Conservation (phyloP, 2,797 vertebrate genomes). For the Tenualosa ilisha region DNA sequence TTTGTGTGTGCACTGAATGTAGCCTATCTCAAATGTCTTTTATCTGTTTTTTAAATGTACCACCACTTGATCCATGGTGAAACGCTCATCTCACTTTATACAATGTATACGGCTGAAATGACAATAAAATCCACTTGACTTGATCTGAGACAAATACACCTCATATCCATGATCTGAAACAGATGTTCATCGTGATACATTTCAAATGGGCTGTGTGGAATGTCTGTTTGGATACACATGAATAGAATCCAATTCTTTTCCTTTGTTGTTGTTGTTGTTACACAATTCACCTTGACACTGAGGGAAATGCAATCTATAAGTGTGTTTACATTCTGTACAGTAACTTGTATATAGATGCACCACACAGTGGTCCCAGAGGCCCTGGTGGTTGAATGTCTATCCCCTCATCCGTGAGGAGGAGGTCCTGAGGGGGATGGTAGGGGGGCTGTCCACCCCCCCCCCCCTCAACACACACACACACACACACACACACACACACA, state of each 20-base stretch:
- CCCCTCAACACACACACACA: neutral
- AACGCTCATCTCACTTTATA: too few species aligned
- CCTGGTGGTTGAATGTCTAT: neutral
- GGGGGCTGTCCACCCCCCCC: neutral
- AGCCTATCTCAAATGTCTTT: too few species aligned
- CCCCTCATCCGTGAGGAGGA: neutral
- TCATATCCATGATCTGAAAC: neutral
- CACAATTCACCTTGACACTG: neutral
- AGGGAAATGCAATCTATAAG: neutral
- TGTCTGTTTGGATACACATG: neutral
- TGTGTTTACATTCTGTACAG: neutral
- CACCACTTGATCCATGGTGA: too few species aligned
- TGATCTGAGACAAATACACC: too few species aligned
- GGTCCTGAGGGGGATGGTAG: neutral
- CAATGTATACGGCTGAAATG: too few species aligned
- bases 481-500: neutral
- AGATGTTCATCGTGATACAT: neutral
- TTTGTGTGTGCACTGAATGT: too few species aligned
- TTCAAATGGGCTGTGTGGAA: neutral
- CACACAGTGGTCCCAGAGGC: neutral
- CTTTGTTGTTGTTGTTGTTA: neutral
- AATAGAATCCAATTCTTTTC: neutral
- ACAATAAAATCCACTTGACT: too few species aligned
- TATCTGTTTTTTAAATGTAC: too few species aligned
- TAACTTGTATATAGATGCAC: conserved; percentile 4